These are phyloP conservation scores for Pogonocichla stellata DNA, from an alignment of 2,113 vertebrate species.

Conservation along the genomic window DNA sequence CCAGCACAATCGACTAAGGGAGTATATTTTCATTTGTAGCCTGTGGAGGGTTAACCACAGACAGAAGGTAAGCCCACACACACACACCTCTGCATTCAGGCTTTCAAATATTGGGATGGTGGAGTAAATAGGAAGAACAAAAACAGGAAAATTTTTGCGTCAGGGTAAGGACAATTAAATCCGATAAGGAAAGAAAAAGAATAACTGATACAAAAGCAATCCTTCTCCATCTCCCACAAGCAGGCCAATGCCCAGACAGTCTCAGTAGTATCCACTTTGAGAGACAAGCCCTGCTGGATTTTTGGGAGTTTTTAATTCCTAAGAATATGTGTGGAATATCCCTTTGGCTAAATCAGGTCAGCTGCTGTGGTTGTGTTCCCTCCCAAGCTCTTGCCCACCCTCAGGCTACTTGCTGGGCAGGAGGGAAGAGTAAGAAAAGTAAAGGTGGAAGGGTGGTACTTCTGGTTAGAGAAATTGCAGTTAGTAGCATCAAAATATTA, in stretches of 20 bases:
- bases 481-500: not conserved
- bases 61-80: not conserved
- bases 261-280: not conserved
- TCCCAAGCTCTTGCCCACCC: fast-evolving
- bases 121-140: not conserved
- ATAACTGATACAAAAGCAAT: not conserved
- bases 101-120: not conserved
- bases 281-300: not conserved
- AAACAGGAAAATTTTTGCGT: not conserved
- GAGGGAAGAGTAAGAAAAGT: not conserved
- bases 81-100: not conserved
- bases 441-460: not conserved
- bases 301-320: not conserved
- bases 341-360: not conserved
- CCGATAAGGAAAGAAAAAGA: not conserved
- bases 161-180: not conserved
- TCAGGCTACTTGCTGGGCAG: not conserved
- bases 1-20: not conserved
- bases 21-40: not conserved
- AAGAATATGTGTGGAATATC: not conserved
- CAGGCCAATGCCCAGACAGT: not conserved
- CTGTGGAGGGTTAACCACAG: not conserved
- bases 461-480: not conserved
- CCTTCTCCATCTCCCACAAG: not conserved
- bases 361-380: fast-evolving